These are phyloP conservation scores for Acomys russatus DNA, from an alignment of 2,797 vertebrate genomes.

Conservation along the genomic window DNA sequence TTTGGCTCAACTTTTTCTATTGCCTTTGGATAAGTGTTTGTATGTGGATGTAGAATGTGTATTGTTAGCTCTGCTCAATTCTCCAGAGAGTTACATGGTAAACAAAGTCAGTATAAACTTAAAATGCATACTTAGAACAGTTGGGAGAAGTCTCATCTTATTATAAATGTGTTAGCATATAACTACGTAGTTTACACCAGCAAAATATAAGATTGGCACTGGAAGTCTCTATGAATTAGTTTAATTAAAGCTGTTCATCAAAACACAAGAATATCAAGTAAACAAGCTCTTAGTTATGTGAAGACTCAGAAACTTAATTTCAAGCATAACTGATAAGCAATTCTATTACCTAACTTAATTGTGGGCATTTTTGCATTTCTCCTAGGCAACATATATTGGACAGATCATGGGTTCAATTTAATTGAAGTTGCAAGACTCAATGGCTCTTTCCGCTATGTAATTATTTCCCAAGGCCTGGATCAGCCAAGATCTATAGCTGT, in stretches of 20 bases:
- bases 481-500: constrained; percentile 97
- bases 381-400: constrained; percentile 98
- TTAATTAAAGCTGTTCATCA: neutral
- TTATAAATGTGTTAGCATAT: neutral
- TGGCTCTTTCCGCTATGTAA: constrained; percentile 96
- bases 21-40: constrained; percentile 58
- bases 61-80: constrained; percentile 71
- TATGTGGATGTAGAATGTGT: constrained; percentile 58
- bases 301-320: constrained; percentile 46
- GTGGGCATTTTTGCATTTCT: constrained; percentile 70
- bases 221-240: neutral
- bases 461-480: constrained; percentile 97
- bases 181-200: neutral
- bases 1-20: constrained; percentile 56
- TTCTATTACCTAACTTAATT: constrained; percentile 60
- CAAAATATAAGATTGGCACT: constrained; percentile 22
- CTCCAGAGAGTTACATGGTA: constrained; percentile 62
- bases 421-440: constrained; percentile 97
- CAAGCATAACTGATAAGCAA: neutral
- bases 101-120: constrained; percentile 70
- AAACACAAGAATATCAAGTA: neutral
- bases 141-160: neutral
- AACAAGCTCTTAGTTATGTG: neutral
- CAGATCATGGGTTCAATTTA: constrained; percentile 98
- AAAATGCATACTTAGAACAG: neutral